A percentile compares a stretch with the other conserved stretches of the same genome.
phyloP scores from a whole-genome alignment of 2,797 vertebrate species.

The Scarus forsteni region DNA sequence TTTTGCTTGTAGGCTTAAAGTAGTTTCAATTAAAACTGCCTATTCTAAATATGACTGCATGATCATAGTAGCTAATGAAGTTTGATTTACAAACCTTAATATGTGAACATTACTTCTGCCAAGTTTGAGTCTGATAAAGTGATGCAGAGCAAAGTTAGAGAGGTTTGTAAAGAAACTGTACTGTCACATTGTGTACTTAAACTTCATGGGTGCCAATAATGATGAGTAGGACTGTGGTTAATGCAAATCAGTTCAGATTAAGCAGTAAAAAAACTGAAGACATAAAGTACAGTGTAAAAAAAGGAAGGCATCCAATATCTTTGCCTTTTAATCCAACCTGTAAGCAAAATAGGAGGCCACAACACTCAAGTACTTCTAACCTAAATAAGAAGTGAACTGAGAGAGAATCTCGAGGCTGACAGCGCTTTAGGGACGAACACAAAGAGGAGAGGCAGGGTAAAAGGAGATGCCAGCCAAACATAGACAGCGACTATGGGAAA shows the following conservation, averaged over 20 bases:
- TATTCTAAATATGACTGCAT: no score
- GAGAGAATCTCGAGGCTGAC: slow-evolving; percentile 64
- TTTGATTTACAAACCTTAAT: no score
- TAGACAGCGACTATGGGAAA: slow-evolving; percentile 19
- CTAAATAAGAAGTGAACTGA: slow-evolving; percentile 78
- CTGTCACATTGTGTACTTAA: no score
- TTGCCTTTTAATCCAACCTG: slow-evolving; percentile 53
- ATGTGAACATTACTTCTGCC: no score
- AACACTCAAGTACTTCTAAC: slow-evolving; percentile 68
- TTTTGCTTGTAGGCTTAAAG: no score
- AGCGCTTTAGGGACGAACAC: slow-evolving; percentile 40
- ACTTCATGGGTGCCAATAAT: no score
- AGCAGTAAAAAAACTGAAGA: slow-evolving; percentile 10
- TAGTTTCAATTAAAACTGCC: no score
- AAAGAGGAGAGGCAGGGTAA: slow-evolving; percentile 18
- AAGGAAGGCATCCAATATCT: slow-evolving; percentile 24
- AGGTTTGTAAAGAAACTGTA: no score
- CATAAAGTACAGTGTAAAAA: slow-evolving; percentile 26
- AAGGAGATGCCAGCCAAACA: slow-evolving; percentile 25
- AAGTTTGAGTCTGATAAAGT: no score
- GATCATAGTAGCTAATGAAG: no score
- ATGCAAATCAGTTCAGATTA: neutral
- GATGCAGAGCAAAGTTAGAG: no score
- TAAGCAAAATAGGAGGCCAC: slow-evolving; percentile 46
- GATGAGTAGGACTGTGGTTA: no score